Evolutionary conservation across 2,888 invertebrate genomes (phyloP).

Genomic region (Arrhopalites spinosus): DNA sequence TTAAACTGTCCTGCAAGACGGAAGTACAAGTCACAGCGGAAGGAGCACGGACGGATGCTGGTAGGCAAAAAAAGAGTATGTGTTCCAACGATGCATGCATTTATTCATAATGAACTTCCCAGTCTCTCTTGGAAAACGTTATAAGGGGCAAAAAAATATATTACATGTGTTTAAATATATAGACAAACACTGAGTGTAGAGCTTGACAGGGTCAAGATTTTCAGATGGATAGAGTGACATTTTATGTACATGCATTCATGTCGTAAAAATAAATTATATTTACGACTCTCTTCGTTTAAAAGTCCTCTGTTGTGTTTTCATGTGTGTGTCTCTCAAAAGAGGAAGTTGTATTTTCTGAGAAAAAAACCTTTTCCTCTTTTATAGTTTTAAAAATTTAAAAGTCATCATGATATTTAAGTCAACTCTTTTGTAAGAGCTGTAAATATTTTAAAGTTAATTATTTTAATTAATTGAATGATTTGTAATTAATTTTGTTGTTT

Average conservation of each 20-base stretch:
- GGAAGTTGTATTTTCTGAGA: background rate
- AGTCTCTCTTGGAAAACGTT: background rate
- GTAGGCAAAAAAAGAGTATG: slow-evolving; percentile 4
- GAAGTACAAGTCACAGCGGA: slow-evolving; percentile 37
- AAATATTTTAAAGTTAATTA: background rate
- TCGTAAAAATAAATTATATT: background rate
- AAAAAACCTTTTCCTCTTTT: too few relatives aligned
- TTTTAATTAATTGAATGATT: background rate
- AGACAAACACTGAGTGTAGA: background rate
- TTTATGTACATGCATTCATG: background rate
- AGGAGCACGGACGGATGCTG: slow-evolving; percentile 9
- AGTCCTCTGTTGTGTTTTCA: background rate
- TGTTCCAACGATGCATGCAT: background rate
- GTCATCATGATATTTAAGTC: too few relatives aligned
- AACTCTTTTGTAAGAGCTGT: too few relatives aligned
- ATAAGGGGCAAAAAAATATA: background rate
- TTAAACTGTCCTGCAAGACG: slow-evolving; percentile 23
- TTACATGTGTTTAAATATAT: background rate
- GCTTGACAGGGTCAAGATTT: slow-evolving; percentile 7
- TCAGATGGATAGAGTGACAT: background rate
- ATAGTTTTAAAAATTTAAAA: too few relatives aligned
- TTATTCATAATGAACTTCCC: background rate
- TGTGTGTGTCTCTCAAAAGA: slow-evolving; percentile 2
- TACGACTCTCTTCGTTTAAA: background rate
- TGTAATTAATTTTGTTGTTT: slow-evolving; percentile 23